Percentiles rank a stretch among this genome's conserved stretches.
Conservation (phyloP, 2,797 vertebrate genomes). For the Pangasius djambal region DNA sequence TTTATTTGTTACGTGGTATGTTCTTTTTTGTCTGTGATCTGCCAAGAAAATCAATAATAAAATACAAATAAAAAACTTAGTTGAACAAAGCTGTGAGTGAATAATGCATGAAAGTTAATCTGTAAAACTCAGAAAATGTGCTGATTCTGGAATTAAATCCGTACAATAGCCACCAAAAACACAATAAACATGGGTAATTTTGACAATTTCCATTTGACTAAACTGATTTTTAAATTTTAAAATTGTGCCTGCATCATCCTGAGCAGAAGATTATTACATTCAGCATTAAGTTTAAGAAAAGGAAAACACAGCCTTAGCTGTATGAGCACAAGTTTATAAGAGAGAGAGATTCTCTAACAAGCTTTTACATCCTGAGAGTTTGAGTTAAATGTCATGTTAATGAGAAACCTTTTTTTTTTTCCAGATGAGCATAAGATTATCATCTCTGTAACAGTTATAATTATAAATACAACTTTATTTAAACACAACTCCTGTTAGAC, state of each 20-base stretch:
- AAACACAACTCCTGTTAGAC: neutral
- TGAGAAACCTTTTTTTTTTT: too few relatives aligned
- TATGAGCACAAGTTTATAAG: neutral
- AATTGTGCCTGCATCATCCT: neutral
- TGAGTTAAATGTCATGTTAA: constrained; percentile 28
- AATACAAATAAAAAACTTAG: neutral
- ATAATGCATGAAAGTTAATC: neutral
- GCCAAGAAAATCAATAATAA: neutral
- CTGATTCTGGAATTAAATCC: neutral
- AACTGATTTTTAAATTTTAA: neutral
- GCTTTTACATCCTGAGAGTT: neutral
- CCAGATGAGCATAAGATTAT: neutral
- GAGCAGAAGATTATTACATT: constrained; percentile 3
- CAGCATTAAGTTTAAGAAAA: neutral
- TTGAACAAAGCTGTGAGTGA: too few relatives aligned
- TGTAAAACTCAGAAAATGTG: neutral
- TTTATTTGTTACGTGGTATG: neutral
- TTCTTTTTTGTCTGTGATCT: neutral
- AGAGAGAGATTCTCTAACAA: neutral
- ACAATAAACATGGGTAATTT: neutral
- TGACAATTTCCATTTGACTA: neutral
- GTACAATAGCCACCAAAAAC: neutral
- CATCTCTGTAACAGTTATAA: neutral
- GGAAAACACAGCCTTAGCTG: neutral
- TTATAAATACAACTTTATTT: neutral